Percentiles rank a stretch among this genome's conserved stretches.
phyloP scores from a whole-genome alignment of 2,888 invertebrate species.

The Nebria salina region DNA sequence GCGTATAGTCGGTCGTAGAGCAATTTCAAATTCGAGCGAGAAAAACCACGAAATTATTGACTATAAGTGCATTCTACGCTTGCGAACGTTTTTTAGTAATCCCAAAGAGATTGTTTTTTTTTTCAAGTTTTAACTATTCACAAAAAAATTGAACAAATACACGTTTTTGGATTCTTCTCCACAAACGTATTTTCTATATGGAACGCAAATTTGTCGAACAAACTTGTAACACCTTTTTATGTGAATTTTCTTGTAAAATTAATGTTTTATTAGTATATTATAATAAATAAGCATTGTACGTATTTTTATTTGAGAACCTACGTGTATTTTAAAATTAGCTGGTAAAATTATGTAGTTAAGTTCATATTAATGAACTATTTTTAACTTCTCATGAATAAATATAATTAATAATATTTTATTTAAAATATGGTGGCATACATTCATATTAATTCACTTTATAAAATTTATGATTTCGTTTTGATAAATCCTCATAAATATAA shows the following conservation, averaged over 20 bases:
- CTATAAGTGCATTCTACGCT: slow-evolving; percentile 20
- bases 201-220: background rate
- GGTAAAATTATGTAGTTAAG: too few relatives aligned
- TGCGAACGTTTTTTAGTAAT: background rate
- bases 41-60: slow-evolving; percentile 38
- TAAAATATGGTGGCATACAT: background rate
- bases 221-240: background rate
- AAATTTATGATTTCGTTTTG: background rate
- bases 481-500: background rate
- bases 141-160: background rate
- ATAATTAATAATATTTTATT: too few relatives aligned
- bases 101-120: background rate
- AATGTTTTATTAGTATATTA: background rate
- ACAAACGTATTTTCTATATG: background rate
- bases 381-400: too few relatives aligned
- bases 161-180: background rate
- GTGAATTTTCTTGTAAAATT: background rate
- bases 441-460: background rate
- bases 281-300: background rate
- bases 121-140: background rate
- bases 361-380: too few relatives aligned
- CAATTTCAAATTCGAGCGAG: slow-evolving; percentile 23
- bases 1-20: background rate
- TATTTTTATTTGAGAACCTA: background rate
- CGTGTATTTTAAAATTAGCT: too few relatives aligned